Evolutionary conservation across 2,888 invertebrate species (phyloP), one percentile per base, ranked within the genome.

Genomic region (Frankliniella fusca): DNA sequence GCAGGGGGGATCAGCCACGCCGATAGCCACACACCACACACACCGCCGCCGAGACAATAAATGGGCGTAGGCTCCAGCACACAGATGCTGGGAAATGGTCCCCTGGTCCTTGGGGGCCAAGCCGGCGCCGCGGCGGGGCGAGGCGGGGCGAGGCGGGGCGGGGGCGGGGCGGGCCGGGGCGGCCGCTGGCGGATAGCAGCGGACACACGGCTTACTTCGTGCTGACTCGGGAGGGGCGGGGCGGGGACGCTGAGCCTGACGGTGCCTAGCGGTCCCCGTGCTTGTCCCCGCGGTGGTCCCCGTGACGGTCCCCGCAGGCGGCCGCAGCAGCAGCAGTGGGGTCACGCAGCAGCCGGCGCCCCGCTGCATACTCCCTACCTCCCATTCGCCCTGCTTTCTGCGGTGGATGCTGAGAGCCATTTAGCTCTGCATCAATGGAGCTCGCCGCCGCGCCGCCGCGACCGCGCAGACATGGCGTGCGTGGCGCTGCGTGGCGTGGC

Each of bases 351-450:
- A 12, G 27, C 10, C 5, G 38, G 38, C 38, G 38, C 54, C 61
- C 61, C 15, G 27, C 70, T 27, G 10, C 38, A 2, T 5, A 2
- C 38, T 5, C 38, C 38, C 38, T 5, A 2, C 5, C 38, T 5
- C 3, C 38, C 5, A 38, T 38, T 5, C 38, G 38, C 38, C 38
- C 38, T 38, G 38, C 38, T 38, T 38, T 38, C 38, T 3, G 38
- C 38, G 38, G 38, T 38, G 5, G 38, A 38, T 38, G 38, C 38
- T 38, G 38, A 38, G 38, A 38, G 38, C 70, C 70, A 76, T 76
- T 76, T 76, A 76, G 70, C 70, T 76, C 70, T 76, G 70, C 70
- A 23, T 27, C 23, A 76, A 76, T 76, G 70, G 70, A 23, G 27
- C 61, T 0, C 61, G 61, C 3, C 54, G 3, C 12, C 5, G 54